Percentiles rank a stretch among this genome's conserved stretches.
Evolutionary conservation across 2,888 invertebrate genomes (phyloP).

Genomic region (Podabrus alpinus): DNA sequence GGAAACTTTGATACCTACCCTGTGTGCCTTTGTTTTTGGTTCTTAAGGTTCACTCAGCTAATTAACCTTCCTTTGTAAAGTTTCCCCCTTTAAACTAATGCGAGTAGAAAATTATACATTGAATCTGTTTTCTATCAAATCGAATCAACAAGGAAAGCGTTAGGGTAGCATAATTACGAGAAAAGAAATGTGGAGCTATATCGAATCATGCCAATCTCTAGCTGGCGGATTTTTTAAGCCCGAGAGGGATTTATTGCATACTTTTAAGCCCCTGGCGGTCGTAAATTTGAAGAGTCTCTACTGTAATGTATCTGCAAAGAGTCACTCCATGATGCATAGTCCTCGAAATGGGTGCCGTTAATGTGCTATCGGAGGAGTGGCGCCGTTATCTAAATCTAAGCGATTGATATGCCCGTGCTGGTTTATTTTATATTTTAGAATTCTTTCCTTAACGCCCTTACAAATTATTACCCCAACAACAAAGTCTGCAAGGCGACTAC

Average conservation of each 20-base stretch:
- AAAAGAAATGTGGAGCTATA: constrained; percentile 39
- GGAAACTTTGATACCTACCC: neutral
- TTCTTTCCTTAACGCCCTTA: constrained; percentile 20
- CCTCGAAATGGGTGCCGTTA: constrained; percentile 39
- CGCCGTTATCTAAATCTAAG: constrained; percentile 39
- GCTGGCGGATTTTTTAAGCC: constrained; percentile 52
- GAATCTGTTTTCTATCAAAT: constrained; percentile 16
- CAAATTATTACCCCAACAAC: constrained; percentile 25
- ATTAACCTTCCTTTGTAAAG: neutral
- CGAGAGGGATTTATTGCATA: constrained; percentile 56
- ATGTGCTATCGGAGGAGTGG: constrained; percentile 37
- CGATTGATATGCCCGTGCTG: constrained; percentile 33
- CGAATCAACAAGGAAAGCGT: constrained; percentile 32
- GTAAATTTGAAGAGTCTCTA: constrained; percentile 54
- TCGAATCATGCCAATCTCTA: constrained; percentile 52
- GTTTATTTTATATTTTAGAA: constrained; percentile 29
- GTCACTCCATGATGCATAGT: constrained; percentile 52
- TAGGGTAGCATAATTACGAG: constrained; percentile 26
- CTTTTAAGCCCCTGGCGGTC: constrained; percentile 58
- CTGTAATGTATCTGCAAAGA: constrained; percentile 49
- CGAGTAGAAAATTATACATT: neutral
- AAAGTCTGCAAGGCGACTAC: neutral
- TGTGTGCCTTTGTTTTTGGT: neutral
- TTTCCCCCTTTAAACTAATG: neutral
- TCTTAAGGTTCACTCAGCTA: neutral